Conservation (phyloP, 2,888 invertebrate species). For the Entomobrya multifasciata region DNA sequence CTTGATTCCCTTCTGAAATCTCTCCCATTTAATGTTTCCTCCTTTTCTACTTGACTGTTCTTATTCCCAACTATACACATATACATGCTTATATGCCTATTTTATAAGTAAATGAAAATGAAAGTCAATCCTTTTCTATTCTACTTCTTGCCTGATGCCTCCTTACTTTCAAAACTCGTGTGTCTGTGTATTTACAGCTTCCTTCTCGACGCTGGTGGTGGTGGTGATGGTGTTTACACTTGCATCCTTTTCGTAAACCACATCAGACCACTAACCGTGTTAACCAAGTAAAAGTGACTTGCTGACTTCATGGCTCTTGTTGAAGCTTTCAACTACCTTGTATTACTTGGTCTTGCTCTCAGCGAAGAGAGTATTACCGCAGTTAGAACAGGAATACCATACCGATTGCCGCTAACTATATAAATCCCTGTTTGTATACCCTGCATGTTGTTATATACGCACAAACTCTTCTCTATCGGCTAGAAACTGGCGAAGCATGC, state of each 20-base stretch:
- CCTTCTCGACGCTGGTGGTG: slow-evolving; percentile 7
- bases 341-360: slow-evolving; percentile 6
- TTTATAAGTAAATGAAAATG: slow-evolving; percentile 23
- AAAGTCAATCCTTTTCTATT: slow-evolving; percentile 54
- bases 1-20: slow-evolving; percentile 57
- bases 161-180: slow-evolving; percentile 38
- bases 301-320: slow-evolving; percentile 54
- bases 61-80: slow-evolving; percentile 1
- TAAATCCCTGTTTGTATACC: not conserved
- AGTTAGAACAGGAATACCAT: not conserved
- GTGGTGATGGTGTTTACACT: slow-evolving; percentile 59
- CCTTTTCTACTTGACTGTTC: slow-evolving; percentile 54
- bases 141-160: not conserved
- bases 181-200: slow-evolving; percentile 47
- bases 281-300: slow-evolving; percentile 56
- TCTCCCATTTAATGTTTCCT: slow-evolving; percentile 62
- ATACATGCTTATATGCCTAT: not conserved
- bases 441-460: not conserved
- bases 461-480: slow-evolving; percentile 15
- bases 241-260: slow-evolving; percentile 60
- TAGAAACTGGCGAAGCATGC: slow-evolving; percentile 54
- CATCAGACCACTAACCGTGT: slow-evolving; percentile 63
- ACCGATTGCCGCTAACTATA: no score
- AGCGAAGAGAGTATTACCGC: not conserved
- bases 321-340: slow-evolving; percentile 55